Evolutionary conservation across 1,140 invertebrate species (phyloP).

Genomic region (Drosophila ananassae): DNA sequence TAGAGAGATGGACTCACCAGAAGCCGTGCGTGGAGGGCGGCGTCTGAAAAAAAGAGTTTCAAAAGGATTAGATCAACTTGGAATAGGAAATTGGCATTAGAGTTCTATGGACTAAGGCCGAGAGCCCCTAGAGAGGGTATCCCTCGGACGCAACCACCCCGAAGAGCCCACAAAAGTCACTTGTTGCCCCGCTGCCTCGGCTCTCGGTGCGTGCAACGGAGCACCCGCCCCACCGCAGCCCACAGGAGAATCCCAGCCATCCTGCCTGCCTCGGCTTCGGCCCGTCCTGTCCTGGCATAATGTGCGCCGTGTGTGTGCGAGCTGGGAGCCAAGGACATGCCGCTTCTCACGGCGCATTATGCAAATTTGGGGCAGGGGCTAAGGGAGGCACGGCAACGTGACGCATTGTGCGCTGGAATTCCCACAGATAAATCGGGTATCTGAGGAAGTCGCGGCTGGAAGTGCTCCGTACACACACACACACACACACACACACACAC

Average conservation of each 20-base stretch:
- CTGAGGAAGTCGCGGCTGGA: not conserved
- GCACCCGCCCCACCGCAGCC: not conserved
- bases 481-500: not conserved
- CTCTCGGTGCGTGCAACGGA: slow-evolving; percentile 34
- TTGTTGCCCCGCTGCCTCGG: slow-evolving; percentile 36
- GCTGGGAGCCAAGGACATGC: slow-evolving; percentile 41
- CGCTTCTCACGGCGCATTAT: slow-evolving; percentile 46
- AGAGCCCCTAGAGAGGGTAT: not conserved
- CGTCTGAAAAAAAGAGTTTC: no score
- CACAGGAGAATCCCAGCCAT: not conserved
- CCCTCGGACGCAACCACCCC: not conserved
- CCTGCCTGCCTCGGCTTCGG: slow-evolving; percentile 5
- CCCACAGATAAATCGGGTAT: slow-evolving; percentile 29
- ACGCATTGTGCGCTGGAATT: slow-evolving; percentile 31
- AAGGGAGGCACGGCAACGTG: slow-evolving; percentile 1
- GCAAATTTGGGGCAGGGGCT: slow-evolving; percentile 39
- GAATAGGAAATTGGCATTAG: no score
- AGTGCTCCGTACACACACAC: not conserved
- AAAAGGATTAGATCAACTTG: no score
- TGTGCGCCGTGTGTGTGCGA: slow-evolving; percentile 2
- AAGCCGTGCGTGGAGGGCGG: no score
- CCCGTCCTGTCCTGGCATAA: slow-evolving; percentile 29
- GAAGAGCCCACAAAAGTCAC: not conserved
- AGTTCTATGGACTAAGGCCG: not conserved
- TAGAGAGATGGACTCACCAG: no score